These are phyloP conservation scores for Lipotes vexillifer DNA, from an alignment of 2,113 vertebrate species.

Conservation along the genomic window DNA sequence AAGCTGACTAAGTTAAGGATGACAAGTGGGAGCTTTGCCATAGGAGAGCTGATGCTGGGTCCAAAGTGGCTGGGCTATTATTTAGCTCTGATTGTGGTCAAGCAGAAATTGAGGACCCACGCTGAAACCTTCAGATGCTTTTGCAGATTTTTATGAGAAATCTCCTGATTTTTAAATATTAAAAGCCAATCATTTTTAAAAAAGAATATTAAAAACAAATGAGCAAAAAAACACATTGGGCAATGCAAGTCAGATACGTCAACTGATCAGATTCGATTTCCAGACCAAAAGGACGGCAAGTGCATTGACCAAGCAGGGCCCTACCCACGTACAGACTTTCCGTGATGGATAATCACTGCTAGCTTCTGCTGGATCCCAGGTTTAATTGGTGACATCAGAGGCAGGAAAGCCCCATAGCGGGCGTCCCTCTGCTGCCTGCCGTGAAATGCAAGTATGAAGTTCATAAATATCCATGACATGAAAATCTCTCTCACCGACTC, in stretches of 20 bases:
- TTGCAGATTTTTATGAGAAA: neutral
- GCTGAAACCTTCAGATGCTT: neutral
- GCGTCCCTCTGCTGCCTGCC: neutral
- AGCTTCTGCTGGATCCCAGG: no score
- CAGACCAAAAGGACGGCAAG: neutral
- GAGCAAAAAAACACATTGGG: neutral
- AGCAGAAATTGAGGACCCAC: neutral
- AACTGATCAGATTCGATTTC: neutral
- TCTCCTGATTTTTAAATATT: neutral
- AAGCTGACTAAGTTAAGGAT: neutral
- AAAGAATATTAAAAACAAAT: neutral
- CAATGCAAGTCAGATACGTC: neutral
- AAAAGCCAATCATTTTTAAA: neutral
- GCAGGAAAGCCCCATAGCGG: neutral
- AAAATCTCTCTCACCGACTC: neutral
- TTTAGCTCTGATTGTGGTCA: neutral
- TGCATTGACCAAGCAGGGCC: no score
- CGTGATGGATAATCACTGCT: fast-evolving
- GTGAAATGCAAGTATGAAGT: neutral
- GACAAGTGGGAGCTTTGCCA: neutral
- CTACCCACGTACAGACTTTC: neutral
- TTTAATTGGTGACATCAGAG: neutral
- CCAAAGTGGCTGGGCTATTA: neutral
- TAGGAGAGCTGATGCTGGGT: fast-evolving
- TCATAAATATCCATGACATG: neutral